Evolutionary conservation across 2,888 invertebrate species (phyloP), one percentile per base, ranked within the genome.

Genomic region (Blera fallax): DNA sequence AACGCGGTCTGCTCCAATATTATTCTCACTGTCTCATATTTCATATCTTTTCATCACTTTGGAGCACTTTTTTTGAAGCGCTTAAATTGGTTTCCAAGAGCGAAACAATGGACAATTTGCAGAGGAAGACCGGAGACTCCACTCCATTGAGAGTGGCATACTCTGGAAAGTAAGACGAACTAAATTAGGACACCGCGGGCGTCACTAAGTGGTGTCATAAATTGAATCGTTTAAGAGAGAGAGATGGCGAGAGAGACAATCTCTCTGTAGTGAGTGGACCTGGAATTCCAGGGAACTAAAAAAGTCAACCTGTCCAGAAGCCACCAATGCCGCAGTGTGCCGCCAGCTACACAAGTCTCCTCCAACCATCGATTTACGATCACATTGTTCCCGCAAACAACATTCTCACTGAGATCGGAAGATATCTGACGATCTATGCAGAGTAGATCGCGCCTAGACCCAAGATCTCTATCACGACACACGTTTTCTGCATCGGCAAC

Each of bases 11-110:
- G 27, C 62, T 54, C 62, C 24, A 69, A 77, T 48, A 29, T 48
- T 73, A 73, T 84, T 84, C 83, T 79, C 83, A 84, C 73, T 84
- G 79, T 84, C 83, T 84, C 74, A 79, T 84, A 79, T 84, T 84
- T 84, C 83, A 84, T 84, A 79, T 84, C 79, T 74, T 79, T 84
- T 84, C 83, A 79, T 84, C 69, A 84, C 56, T 77, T 14, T 10
- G 45, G 21, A 65, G 50, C 21, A 14, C 65, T 67, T 37, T 10
- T 34, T 24, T 48, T 10, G 69, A 52, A 77, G 56, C 34, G 65
- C 29, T 50, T 29, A 65, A 72, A 40, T 67, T 45, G 24, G 18
- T 78, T 67, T 73, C 24, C 78, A 56, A 27, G 40, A 5, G 7
- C 62, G 6, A 56, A 67, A 79, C 83, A 84, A 84, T 79, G 64